A percentile compares a stretch with the other conserved stretches of the same genome.
Evolutionary conservation across 1,140 invertebrate species (phyloP).

Genomic region (Drosophila chauvacae): DNA sequence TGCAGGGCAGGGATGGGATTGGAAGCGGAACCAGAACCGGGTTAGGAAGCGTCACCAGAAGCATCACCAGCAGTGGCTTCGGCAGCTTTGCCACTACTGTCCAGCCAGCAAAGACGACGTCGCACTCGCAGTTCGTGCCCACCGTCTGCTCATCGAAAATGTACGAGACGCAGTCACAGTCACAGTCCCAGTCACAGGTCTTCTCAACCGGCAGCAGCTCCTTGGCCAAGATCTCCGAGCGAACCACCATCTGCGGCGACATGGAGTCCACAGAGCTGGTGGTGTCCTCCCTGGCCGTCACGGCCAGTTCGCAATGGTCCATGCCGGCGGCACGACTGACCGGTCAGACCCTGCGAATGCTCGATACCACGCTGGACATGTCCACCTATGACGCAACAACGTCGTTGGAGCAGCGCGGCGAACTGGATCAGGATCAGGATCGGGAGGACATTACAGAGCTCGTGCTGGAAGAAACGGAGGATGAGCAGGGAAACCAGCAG

Average conservation of each 20-base stretch:
- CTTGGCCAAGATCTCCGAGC: slow-evolving; percentile 61
- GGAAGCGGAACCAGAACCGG: too few species aligned
- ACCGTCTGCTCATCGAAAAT: slow-evolving; percentile 75
- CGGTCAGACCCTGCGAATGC: slow-evolving; percentile 29
- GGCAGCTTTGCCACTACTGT: slow-evolving; percentile 53
- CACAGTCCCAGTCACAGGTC: not conserved
- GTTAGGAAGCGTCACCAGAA: not conserved
- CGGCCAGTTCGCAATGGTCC: slow-evolving; percentile 30
- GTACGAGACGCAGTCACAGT: slow-evolving; percentile 30
- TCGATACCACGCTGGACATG: slow-evolving; percentile 78
- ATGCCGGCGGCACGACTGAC: slow-evolving; percentile 7
- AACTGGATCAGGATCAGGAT: not conserved
- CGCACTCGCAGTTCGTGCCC: slow-evolving; percentile 61
- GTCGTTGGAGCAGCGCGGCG: slow-evolving; percentile 11
- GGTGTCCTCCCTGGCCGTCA: not conserved
- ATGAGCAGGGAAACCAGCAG: not conserved
- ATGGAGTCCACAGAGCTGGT: slow-evolving; percentile 39
- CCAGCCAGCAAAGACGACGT: slow-evolving; percentile 18
- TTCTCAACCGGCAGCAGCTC: not conserved
- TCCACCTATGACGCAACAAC: slow-evolving; percentile 71
- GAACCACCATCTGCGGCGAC: slow-evolving; percentile 69
- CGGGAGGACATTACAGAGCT: not conserved
- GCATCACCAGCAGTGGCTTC: slow-evolving; percentile 61
- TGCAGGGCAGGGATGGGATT: not conserved
- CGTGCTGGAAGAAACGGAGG: not conserved